These are phyloP conservation scores for Cephalopachus bancanus DNA, from an alignment of 2,797 vertebrate species.

Conservation along the genomic window DNA sequence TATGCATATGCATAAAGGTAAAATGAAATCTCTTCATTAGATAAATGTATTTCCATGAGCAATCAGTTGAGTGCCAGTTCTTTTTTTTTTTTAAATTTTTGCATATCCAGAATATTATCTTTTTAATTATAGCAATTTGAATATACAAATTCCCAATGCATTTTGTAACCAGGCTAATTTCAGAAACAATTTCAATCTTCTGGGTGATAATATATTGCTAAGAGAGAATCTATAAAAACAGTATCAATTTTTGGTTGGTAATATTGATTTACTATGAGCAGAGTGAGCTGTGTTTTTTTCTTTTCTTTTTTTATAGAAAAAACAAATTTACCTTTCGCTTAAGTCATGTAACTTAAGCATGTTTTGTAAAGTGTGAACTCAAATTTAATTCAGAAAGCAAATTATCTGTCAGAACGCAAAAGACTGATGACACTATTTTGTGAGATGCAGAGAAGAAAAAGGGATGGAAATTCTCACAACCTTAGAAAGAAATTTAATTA, in stretches of 20 bases:
- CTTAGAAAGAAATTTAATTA: slow-evolving; percentile 16
- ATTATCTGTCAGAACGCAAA: neutral
- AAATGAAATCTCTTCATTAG: neutral
- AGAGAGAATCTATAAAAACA: neutral
- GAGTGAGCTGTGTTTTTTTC: neutral
- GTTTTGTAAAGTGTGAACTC: neutral
- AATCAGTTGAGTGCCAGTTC: neutral
- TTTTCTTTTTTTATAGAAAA: neutral
- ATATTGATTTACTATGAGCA: neutral
- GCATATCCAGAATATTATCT: neutral
- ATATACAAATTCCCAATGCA: neutral
- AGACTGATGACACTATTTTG: neutral
- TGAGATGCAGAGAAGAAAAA: neutral
- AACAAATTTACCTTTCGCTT: neutral
- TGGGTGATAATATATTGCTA: neutral
- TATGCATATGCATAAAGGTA: neutral
- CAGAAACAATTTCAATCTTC: neutral
- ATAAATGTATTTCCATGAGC: neutral
- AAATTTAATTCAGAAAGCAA: neutral
- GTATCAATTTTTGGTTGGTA: neutral
- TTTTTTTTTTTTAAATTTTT: neutral
- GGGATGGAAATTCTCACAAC: neutral
- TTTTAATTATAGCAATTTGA: slow-evolving; percentile 50
- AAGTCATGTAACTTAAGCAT: neutral
- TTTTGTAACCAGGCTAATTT: slow-evolving; percentile 6